phyloP scores from a whole-genome alignment of 2,797 vertebrate genomes.

The Coracias cyanogaster region DNA sequence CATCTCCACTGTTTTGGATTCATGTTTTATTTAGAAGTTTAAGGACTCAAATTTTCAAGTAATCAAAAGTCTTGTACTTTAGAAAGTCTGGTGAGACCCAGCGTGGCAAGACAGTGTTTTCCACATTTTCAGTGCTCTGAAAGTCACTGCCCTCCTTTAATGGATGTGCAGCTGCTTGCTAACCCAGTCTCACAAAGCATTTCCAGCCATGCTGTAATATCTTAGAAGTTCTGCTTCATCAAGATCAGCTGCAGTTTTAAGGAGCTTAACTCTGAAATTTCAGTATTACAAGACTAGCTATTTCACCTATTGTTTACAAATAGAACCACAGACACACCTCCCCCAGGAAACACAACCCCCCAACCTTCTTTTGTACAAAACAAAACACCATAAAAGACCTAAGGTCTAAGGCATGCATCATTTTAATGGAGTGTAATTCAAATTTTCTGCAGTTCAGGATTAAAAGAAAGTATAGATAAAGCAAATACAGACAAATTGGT shows the following conservation, averaged over 20 bases:
- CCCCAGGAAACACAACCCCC: background rate
- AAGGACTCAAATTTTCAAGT: background rate
- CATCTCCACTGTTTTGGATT: background rate
- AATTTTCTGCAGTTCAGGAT: background rate
- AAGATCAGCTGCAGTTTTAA: background rate
- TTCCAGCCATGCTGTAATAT: constrained; percentile 30
- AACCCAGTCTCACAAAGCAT: background rate
- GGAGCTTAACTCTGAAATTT: background rate
- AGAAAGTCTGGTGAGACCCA: background rate
- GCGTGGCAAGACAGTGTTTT: background rate
- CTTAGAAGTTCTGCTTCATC: constrained; percentile 18
- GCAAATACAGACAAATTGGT: background rate
- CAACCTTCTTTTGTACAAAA: background rate
- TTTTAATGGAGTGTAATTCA: background rate
- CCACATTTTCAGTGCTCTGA: background rate
- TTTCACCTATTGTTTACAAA: background rate
- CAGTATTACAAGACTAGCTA: background rate
- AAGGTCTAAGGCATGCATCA: background rate
- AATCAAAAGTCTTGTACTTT: background rate
- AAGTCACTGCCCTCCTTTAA: background rate
- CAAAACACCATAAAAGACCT: background rate
- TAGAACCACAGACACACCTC: background rate
- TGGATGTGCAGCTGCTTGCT: constrained; percentile 1
- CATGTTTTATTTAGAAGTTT: background rate
- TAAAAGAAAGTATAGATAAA: background rate